Evolutionary conservation across 1,140 invertebrate genomes (phyloP), one percentile per base, ranked within the genome.

Genomic region (Teleopsis dalmanni): DNA sequence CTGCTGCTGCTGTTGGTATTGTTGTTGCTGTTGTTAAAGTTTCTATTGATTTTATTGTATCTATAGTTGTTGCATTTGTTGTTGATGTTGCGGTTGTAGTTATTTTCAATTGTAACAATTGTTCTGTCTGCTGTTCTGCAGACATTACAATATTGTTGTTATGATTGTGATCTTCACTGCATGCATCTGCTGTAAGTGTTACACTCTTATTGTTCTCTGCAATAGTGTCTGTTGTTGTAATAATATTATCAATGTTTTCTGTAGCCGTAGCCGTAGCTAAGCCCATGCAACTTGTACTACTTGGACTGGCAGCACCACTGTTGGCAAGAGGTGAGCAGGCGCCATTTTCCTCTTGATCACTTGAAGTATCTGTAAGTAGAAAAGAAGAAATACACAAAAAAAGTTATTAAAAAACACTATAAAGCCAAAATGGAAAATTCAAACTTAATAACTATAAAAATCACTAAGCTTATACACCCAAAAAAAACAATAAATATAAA

Each of bases 31-130:
- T n/a, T n/a, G n/a, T n/a, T n/a, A n/a, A n/a, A n/a, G n/a, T n/a
- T n/a, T n/a, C n/a, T n/a, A n/a, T n/a, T n/a, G n/a, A n/a, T n/a
- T n/a, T n/a, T n/a, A 33, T 41, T 41, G 14, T 36, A 36, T 36
- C 34, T 26, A 14, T 26, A 29, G 19, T 11, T 31, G 21, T 16
- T 43, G 41, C 22, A 13, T 10, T 19, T 31, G 41, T 31, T 73
- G 61, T 50, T 71, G 64, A 57, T 76, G 76, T 58, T 78, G 73
- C 54, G 75, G 74, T 42, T 77, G 63, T 59, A n/a, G n/a, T n/a
- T n/a, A n/a, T n/a, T n/a, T n/a, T n/a, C n/a, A n/a, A n/a, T n/a
- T n/a, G n/a, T n/a, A n/a, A n/a, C n/a, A n/a, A n/a, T n/a, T n/a
- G n/a, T n/a, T n/a, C n/a, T n/a, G n/a, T n/a, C n/a, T 75, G 78